Base-by-base conservation (phyloP, 2,113 vertebrate genomes). In the Seriola aureovittata region DNA sequence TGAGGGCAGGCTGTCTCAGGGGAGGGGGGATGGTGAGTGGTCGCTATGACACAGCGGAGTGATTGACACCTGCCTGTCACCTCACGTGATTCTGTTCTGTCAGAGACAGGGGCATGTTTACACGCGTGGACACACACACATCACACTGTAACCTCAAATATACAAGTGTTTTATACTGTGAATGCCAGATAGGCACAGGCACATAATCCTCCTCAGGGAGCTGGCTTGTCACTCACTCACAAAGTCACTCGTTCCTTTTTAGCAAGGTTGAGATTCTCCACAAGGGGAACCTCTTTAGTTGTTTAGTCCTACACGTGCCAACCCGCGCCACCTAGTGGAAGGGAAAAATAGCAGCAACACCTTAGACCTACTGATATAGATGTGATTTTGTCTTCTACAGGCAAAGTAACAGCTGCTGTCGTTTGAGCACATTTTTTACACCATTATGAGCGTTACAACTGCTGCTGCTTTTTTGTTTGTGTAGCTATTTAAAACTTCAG, bases 1-100 rank as follows among this genome's bases (percentile, higher is more conserved):
- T 95, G 94, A 95, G 90, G 44, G 76, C 79, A 42, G 65, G 87
- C 87, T 87, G 87, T 84, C 88, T 89, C 88, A 72, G 91, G 90
- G 85, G 75, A 72, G 84, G 81, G 72, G 89, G 86, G 82, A 91
- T 77, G 94, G 93, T 95, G 93, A 95, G 94, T 94, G 92, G 87
- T 88, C 48, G 42, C 82, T 62, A 44, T 62, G 54, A 86, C 16
- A 7, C 69, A 19, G 62, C 88, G 70, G 62, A 82, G 88, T 84
- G 83, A 91, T 83, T 86, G 85, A 90, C 87, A 92, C 86, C 67
- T 91, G 91, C 87, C 78, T 90, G 90, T 75, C 89, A 89, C 92
- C 76, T 86, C 86, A 90, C 89, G 16, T 29, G 62, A 80, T 40
- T 88, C 70, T 81, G n/a, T 29, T 81, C 65, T 67, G 71, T 69